These are phyloP conservation scores for Hepsetus odoe DNA, from an alignment of 2,113 vertebrate species.

Conservation along the genomic window DNA sequence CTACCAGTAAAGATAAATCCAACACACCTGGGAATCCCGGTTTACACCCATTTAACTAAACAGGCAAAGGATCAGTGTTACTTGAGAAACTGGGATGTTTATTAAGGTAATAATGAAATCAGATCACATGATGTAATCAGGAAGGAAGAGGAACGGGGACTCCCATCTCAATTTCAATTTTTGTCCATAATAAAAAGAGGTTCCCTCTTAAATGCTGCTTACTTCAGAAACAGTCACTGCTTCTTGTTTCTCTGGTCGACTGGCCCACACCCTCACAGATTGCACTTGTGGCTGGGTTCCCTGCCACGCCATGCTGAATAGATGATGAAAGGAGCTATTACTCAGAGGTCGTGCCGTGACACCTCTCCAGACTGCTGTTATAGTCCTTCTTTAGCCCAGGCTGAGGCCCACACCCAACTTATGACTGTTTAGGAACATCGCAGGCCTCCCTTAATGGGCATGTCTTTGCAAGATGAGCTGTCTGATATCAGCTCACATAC, in stretches of 20 bases:
- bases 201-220: background rate
- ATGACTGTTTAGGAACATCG: constrained; percentile 72
- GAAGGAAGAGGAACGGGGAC: no score
- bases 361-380: constrained; percentile 58
- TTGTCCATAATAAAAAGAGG: background rate
- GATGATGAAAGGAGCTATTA: constrained; percentile 60
- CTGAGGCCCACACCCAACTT: constrained; percentile 59
- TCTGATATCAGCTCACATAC: constrained; percentile 27
- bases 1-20: no score
- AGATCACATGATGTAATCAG: no score
- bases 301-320: constrained; percentile 18
- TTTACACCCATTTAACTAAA: background rate
- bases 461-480: constrained; percentile 60
- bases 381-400: constrained; percentile 56
- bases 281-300: constrained; percentile 7
- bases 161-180: background rate
- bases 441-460: constrained; percentile 68
- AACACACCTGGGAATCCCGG: no score
- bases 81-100: no score
- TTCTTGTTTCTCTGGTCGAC: background rate
- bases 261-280: constrained; percentile 21
- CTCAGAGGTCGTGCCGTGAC: constrained; percentile 48
- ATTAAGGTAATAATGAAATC: no score
- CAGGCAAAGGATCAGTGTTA: background rate
- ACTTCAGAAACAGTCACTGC: background rate